Evolutionary conservation across 2,888 invertebrate species (phyloP).

Genomic region (Corbicula japonica): DNA sequence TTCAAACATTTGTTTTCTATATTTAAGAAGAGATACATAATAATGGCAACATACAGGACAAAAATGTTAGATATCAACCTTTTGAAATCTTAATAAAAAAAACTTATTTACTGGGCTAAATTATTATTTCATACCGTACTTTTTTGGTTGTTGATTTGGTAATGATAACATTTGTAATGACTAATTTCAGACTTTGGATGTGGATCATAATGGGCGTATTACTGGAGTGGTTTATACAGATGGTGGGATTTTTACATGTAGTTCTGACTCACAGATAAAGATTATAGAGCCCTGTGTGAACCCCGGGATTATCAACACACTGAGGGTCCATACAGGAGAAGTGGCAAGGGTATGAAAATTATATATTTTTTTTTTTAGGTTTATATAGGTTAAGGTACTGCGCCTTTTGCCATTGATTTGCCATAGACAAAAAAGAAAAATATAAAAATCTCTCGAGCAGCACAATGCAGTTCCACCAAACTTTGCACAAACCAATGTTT

Average conservation of each 20-base stretch:
- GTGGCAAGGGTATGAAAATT: slow-evolving; percentile 79
- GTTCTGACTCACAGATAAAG: slow-evolving; percentile 79
- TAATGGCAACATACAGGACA: too few relatives aligned
- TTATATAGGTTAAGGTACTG: background rate
- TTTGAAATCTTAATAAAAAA: too few relatives aligned
- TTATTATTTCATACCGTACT: too few relatives aligned
- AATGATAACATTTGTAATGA: background rate
- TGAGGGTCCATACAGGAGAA: slow-evolving; percentile 73
- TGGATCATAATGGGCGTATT: slow-evolving; percentile 80
- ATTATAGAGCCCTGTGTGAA: slow-evolving; percentile 80
- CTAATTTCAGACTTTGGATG: slow-evolving; percentile 79
- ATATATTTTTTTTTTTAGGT: background rate
- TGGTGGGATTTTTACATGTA: slow-evolving; percentile 83
- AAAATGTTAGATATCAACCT: too few relatives aligned
- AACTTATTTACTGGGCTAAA: too few relatives aligned
- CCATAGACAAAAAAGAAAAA: background rate
- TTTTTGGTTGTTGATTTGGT: too few relatives aligned
- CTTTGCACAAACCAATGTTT: too few relatives aligned
- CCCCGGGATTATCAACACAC: slow-evolving; percentile 76
- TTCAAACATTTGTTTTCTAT: too few relatives aligned
- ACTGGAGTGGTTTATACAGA: slow-evolving; percentile 79
- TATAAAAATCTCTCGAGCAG: background rate
- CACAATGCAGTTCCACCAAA: too few relatives aligned
- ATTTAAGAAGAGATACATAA: too few relatives aligned
- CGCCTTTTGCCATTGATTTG: background rate